phyloP scores from a whole-genome alignment of 2,888 invertebrate species.

The Steinernema scapterisci region DNA sequence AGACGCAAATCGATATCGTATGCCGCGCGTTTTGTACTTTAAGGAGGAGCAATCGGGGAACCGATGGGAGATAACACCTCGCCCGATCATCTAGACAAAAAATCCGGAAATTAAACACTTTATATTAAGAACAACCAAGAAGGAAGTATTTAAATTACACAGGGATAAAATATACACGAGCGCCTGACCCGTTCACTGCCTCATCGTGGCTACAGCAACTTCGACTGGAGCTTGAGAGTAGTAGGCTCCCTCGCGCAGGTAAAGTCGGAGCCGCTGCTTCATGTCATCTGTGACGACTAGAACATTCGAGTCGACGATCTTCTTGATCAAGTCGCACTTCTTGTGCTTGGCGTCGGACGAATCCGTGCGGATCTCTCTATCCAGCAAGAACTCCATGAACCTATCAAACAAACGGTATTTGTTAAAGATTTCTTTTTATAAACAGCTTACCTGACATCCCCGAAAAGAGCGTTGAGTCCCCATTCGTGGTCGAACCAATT shows the following conservation, averaged over 20 bases:
- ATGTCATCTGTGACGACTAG: background rate
- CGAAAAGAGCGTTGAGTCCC: background rate
- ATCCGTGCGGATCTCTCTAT: background rate
- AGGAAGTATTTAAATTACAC: background rate
- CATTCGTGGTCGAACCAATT: background rate
- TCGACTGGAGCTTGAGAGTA: background rate
- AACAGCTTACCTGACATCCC: too few species aligned
- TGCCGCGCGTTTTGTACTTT: background rate
- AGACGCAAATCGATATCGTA: background rate
- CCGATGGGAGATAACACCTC: constrained; percentile 1
- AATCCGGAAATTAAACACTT: background rate
- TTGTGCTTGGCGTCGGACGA: constrained; percentile 9
- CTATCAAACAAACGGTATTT: too few species aligned
- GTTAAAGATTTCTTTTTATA: too few species aligned
- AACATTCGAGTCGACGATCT: background rate
- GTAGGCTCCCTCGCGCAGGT: background rate
- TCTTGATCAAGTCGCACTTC: constrained; percentile 12
- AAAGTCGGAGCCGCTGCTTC: background rate
- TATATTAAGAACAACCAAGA: too few species aligned
- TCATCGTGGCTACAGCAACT: background rate
- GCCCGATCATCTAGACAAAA: background rate
- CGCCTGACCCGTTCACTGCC: background rate
- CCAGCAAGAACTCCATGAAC: constrained; percentile 15
- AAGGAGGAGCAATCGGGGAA: background rate
- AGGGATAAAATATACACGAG: background rate